phyloP scores from a whole-genome alignment of 2,888 invertebrate genomes.

The Deroplatys truncata region DNA sequence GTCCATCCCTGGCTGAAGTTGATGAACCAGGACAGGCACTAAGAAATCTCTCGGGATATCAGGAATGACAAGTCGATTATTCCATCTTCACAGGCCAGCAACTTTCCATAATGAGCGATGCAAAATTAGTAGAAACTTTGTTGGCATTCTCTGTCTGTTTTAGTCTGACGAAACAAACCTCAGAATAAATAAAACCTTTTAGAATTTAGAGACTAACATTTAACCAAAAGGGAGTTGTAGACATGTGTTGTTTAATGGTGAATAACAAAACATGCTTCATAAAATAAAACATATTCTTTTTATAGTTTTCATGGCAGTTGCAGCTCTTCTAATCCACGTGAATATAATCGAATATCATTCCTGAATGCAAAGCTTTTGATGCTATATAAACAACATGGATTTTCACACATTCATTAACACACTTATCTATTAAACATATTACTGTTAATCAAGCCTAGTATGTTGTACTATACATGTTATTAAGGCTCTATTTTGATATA shows the following conservation, averaged over 20 bases:
- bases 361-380: neutral
- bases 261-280: too few species aligned
- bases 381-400: neutral
- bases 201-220: too few species aligned
- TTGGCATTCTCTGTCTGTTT: too few species aligned
- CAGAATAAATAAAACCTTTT: too few species aligned
- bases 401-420: neutral
- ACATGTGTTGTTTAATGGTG: too few species aligned
- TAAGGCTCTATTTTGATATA: neutral
- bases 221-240: too few species aligned
- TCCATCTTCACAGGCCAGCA: too few species aligned
- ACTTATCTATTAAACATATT: neutral
- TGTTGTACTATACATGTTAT: neutral
- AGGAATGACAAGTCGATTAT: neutral
- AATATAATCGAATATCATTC: neutral
- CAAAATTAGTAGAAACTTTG: too few species aligned
- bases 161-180: too few species aligned
- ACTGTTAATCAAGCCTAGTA: neutral
- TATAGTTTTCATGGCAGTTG: too few species aligned
- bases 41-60: neutral
- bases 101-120: too few species aligned
- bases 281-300: too few species aligned
- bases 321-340: neutral
- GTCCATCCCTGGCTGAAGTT: conserved; percentile 29
- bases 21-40: conserved; percentile 30